A percentile compares a stretch with the other conserved stretches of the same genome.
phyloP scores from a whole-genome alignment of 2,797 vertebrate species.

The Octomys mimax region DNA sequence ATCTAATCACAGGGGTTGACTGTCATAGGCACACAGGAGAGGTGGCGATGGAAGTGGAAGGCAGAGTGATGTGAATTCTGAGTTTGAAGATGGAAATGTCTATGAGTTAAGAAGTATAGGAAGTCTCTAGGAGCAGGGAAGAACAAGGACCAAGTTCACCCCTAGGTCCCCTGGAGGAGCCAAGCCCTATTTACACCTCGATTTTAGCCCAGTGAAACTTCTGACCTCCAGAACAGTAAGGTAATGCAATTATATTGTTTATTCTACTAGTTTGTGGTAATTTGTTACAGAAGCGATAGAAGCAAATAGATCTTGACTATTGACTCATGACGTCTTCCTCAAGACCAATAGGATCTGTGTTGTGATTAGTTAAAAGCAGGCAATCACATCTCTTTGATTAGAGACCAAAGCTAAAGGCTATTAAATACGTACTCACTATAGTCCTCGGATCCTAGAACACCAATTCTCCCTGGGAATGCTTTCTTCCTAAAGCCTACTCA shows the following conservation, averaged over 20 bases:
- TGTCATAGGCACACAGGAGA: neutral
- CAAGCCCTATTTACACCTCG: rapidly evolving
- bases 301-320: neutral
- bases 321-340: neutral
- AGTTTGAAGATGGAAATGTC: neutral
- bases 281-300: neutral
- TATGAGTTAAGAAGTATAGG: rapidly evolving
- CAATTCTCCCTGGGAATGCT: neutral
- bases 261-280: neutral
- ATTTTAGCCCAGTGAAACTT: neutral
- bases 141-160: neutral
- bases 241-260: neutral
- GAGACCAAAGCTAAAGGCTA: slow-evolving; percentile 6
- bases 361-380: neutral
- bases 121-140: neutral
- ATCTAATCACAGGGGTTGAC: neutral
- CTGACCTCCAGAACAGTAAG: neutral
- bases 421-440: neutral
- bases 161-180: too few relatives aligned
- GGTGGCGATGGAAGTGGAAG: neutral
- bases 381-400: neutral
- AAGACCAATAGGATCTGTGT: neutral
- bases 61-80: rapidly evolving
- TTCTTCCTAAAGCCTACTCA: neutral
- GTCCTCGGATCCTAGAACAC: neutral